Base-by-base conservation (phyloP, 2,797 vertebrate species). In the Trematomus bernacchii region DNA sequence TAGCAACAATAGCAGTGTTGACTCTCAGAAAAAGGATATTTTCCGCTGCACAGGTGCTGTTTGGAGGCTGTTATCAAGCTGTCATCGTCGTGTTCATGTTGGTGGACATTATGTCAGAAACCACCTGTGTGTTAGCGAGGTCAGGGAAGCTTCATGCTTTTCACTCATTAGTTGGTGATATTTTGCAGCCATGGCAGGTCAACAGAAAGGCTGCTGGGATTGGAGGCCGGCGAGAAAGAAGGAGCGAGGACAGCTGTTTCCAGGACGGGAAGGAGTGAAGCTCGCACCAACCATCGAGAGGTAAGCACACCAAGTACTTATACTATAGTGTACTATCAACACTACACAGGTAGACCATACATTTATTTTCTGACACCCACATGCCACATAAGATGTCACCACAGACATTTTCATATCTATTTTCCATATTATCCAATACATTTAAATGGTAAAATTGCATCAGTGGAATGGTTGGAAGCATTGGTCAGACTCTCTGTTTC, bases 241-340 rank as follows among this genome's bases (percentile, higher is more conserved):
- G 46, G 64, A 60, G 44, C 62, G 0, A 0, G 64, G 23, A 3
- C 65, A 2, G 66, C 54, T 0, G 48, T 0, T 40, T 80, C 44
- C 69, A 90, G 90, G 64, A 77, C 21, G 50, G 85, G 90, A 53
- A 73, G 88, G 75, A 83, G 77, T 3, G 82, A 89, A 3, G 66
- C 73, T 61, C 86, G 88, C 44, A 0, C 19, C 75, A 75, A 11
- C 75, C 76, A 60, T 5, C 53, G 80, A 70, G 90, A 91, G 88
- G 92, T 93, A 85, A 82, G 1, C 1, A 10, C 40, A 53, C 27
- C 33, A 21, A 48, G n/a, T 14, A n/a, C 57, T 42, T 13, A 5
- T 37, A 10, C 18, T 16, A 3, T 37, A 43, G 21, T 18, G 6
- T 6, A 15, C 44, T 14, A 33, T 30, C 4, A 3, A 2, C 40